Percentiles rank a stretch among this genome's conserved stretches.
Conservation (phyloP, 2,113 vertebrate genomes). For the Nannobrachium achirus region DNA sequence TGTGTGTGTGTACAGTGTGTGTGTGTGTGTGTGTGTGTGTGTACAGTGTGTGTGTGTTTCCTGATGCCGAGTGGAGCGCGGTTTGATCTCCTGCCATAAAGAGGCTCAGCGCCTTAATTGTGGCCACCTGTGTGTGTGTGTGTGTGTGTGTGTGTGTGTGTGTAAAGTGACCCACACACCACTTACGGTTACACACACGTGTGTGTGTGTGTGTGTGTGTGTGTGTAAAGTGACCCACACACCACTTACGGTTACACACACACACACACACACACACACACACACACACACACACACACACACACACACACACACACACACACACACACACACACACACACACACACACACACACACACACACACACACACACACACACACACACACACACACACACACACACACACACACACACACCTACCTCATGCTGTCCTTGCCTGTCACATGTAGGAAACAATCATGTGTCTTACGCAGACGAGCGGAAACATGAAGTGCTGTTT, state of each 20-base stretch:
- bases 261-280: not conserved
- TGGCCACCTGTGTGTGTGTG: conserved; percentile 72
- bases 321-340: conserved; percentile 20
- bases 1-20: too few species aligned
- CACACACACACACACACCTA: not conserved
- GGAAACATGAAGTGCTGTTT: conserved; percentile 39
- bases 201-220: conserved; percentile 1
- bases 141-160: conserved; percentile 16
- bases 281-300: conserved; percentile 22
- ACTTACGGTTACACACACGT: too few species aligned
- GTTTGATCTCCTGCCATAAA: conserved; percentile 75
- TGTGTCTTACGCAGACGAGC: conserved; percentile 24
- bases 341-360: conserved; percentile 18
- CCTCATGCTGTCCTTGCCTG: not conserved
- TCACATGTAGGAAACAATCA: conserved; percentile 10
- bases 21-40: conserved; percentile 33
- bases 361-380: conserved; percentile 18
- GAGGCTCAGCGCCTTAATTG: conserved; percentile 71
- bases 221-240: too few species aligned
- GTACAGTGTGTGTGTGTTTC: conserved; percentile 63
- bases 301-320: conserved; percentile 24
- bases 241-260: too few species aligned
- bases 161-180: too few species aligned
- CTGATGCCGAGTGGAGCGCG: conserved; percentile 52
- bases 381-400: conserved; percentile 18